Conservation (phyloP, 2,797 vertebrate species). For the Apodemus agrarius region DNA sequence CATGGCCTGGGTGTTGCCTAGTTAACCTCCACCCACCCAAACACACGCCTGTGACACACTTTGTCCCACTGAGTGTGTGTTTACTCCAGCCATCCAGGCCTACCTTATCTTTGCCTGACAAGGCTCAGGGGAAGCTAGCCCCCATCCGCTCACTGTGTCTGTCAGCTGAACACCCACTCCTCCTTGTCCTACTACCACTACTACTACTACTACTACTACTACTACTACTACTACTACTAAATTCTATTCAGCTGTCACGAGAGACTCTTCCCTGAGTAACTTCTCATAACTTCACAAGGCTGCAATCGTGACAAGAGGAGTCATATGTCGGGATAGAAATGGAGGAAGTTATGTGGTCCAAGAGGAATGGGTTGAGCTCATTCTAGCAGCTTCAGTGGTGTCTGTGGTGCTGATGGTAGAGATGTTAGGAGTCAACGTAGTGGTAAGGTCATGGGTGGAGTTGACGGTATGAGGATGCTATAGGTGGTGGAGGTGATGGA, state of each 20-base stretch:
- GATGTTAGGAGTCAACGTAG: neutral
- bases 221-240: neutral
- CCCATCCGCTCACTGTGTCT: no score
- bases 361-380: neutral
- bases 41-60: slow-evolving; percentile 16
- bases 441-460: neutral
- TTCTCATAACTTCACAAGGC: neutral
- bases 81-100: neutral
- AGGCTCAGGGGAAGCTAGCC: neutral
- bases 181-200: no score
- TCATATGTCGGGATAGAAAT: no score
- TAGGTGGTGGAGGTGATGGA: neutral
- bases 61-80: neutral
- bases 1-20: neutral
- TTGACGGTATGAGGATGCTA: neutral
- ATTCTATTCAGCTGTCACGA: neutral
- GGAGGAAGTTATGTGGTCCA: neutral
- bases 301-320: neutral
- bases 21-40: slow-evolving; percentile 50
- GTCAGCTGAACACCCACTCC: neutral
- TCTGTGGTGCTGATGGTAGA: neutral
- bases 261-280: neutral
- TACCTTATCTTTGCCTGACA: neutral
- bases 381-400: neutral
- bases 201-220: neutral